Evolutionary conservation across 1,140 invertebrate genomes (phyloP).

Genomic region (Drosophila willistoni): DNA sequence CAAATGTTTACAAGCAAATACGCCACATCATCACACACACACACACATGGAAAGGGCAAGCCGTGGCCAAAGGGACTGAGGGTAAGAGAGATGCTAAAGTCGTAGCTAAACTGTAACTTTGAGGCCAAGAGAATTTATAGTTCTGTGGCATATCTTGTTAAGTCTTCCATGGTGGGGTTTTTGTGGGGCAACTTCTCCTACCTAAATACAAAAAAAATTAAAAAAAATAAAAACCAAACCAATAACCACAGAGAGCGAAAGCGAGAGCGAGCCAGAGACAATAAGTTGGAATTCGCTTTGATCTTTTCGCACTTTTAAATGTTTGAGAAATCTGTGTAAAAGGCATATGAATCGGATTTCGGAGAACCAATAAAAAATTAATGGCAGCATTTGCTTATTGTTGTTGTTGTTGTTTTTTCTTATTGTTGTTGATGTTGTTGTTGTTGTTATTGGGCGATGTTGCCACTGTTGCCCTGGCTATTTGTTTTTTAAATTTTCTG

Average conservation of each 20-base stretch:
- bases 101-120: conserved; percentile 32
- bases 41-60: background rate
- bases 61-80: too few species aligned
- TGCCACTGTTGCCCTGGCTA: conserved; percentile 46
- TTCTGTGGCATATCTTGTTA: conserved; percentile 61
- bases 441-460: conserved; percentile 13
- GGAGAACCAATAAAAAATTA: conserved; percentile 80
- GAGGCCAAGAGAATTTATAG: conserved; percentile 47
- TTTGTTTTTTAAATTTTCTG: conserved; percentile 81
- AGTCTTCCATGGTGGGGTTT: conserved; percentile 5
- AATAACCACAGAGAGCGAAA: conserved; percentile 5
- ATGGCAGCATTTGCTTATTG: conserved; percentile 59
- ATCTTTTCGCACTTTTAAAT: conserved; percentile 81
- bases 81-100: conserved; percentile 16
- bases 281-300: conserved; percentile 79
- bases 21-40: conserved; percentile 69
- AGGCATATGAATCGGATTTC: conserved; percentile 76
- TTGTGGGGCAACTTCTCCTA: background rate
- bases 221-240: background rate
- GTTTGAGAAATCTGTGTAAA: conserved; percentile 81
- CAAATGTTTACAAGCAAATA: conserved; percentile 81
- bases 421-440: conserved; percentile 27
- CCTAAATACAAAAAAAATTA: background rate
- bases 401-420: conserved; percentile 34
- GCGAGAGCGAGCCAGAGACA: conserved; percentile 45